Conservation (phyloP, 2,113 vertebrate genomes). For the Nasalis larvatus region DNA sequence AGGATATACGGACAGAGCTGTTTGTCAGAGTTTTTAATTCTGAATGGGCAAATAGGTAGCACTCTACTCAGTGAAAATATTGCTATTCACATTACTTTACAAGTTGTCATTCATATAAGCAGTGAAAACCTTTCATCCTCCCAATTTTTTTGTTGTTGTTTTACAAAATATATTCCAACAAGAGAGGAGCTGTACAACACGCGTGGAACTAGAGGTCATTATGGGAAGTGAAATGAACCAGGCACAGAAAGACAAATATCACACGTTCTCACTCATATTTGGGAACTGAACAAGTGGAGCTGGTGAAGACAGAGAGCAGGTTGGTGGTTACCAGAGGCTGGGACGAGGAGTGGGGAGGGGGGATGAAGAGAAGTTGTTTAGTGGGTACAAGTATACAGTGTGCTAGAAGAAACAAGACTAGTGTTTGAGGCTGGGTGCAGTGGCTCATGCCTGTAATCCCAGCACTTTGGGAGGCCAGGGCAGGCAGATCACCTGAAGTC, state of each 20-base stretch:
- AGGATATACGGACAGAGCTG: background rate
- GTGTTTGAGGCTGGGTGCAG: background rate
- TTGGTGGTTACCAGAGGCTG: background rate
- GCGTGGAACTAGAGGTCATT: background rate
- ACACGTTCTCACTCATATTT: background rate
- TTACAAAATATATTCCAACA: background rate
- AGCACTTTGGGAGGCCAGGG: too few relatives aligned
- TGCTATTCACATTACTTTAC: background rate
- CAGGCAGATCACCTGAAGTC: too few relatives aligned
- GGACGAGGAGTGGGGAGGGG: accelerated
- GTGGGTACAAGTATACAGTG: background rate
- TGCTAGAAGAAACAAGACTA: background rate
- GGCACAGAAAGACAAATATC: background rate
- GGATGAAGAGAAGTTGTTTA: background rate
- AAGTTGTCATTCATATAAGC: background rate
- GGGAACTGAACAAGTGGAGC: background rate
- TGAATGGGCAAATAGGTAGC: background rate
- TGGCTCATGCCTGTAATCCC: too few relatives aligned
- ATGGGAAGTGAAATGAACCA: background rate
- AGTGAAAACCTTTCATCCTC: background rate
- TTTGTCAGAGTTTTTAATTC: background rate
- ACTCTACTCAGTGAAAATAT: background rate
- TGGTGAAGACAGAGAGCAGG: background rate
- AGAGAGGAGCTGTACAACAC: background rate
- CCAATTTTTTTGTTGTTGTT: background rate